A percentile compares a stretch with the other conserved stretches of the same genome.
Evolutionary conservation across 2,888 invertebrate species (phyloP).

Genomic region (Therioaphis trifolii): DNA sequence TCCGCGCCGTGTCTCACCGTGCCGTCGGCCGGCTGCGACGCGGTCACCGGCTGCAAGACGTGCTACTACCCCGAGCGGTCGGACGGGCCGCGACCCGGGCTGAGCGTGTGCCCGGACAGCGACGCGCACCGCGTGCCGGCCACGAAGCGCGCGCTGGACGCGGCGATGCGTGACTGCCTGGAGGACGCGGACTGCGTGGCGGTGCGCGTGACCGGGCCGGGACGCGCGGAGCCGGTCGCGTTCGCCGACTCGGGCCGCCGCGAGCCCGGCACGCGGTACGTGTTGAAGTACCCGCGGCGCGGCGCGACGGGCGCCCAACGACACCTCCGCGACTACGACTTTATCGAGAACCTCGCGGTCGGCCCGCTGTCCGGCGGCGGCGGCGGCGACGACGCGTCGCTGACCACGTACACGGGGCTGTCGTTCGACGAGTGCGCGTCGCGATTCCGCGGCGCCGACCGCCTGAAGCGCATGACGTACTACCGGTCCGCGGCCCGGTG

Average conservation of each 20-base stretch:
- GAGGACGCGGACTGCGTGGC: conserved; percentile 44
- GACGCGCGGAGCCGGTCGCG: conserved; percentile 25
- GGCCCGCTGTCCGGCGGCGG: too few species aligned
- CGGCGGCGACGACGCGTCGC: too few species aligned
- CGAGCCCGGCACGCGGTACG: conserved; percentile 22
- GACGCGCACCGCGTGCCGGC: conserved; percentile 33
- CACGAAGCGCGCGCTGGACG: conserved; percentile 21
- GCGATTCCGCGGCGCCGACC: background rate
- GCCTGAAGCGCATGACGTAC: conserved; percentile 9
- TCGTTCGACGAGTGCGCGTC: conserved; percentile 9
- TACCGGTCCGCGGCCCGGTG: background rate
- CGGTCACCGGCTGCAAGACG: conserved; percentile 48
- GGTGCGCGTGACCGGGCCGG: conserved; percentile 39
- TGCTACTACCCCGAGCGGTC: conserved; percentile 62
- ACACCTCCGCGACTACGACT: background rate
- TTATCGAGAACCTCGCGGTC: conserved; percentile 1
- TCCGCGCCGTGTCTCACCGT: conserved; percentile 4
- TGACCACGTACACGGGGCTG: too few species aligned
- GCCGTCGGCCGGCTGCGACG: background rate
- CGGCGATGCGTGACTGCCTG: conserved; percentile 41
- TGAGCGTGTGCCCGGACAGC: conserved; percentile 62
- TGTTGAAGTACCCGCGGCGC: conserved; percentile 47
- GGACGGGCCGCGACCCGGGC: background rate
- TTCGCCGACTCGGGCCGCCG: conserved; percentile 6
- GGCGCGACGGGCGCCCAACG: background rate